phyloP scores from a whole-genome alignment of 2,113 vertebrate genomes.

The Saimiri boliviensis region DNA sequence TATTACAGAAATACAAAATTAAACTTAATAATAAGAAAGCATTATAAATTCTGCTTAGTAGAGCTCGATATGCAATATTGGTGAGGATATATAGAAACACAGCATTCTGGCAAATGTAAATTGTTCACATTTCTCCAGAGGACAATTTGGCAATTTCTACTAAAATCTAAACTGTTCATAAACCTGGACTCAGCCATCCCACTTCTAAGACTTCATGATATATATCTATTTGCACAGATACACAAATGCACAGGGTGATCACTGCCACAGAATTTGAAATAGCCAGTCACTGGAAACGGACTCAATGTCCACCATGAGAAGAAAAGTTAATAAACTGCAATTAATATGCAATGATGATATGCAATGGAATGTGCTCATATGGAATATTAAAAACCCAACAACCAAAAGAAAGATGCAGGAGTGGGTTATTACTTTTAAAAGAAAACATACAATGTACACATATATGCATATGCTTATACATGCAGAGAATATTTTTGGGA shows the following conservation, averaged over 20 bases:
- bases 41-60: slow-evolving; percentile 42
- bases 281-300: slow-evolving; percentile 31
- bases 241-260: not conserved
- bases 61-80: not conserved
- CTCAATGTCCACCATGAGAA: not conserved
- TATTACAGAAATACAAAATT: slow-evolving; percentile 39
- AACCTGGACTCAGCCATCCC: not conserved
- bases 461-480: not conserved
- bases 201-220: not conserved
- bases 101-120: not conserved
- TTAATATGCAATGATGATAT: not conserved
- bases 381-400: not conserved
- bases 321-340: not conserved
- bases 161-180: not conserved
- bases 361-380: not conserved
- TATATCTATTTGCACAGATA: not conserved
- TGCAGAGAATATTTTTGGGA: not conserved
- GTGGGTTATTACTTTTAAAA: not conserved
- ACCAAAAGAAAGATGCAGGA: not conserved
- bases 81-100: not conserved
- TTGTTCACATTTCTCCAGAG: slow-evolving; percentile 25
- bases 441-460: not conserved
- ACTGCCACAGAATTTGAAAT: not conserved
- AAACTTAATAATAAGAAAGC: not conserved
- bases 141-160: slow-evolving; percentile 21